Conservation (phyloP, 2,888 invertebrate genomes). For the Isotomurus palustris region DNA sequence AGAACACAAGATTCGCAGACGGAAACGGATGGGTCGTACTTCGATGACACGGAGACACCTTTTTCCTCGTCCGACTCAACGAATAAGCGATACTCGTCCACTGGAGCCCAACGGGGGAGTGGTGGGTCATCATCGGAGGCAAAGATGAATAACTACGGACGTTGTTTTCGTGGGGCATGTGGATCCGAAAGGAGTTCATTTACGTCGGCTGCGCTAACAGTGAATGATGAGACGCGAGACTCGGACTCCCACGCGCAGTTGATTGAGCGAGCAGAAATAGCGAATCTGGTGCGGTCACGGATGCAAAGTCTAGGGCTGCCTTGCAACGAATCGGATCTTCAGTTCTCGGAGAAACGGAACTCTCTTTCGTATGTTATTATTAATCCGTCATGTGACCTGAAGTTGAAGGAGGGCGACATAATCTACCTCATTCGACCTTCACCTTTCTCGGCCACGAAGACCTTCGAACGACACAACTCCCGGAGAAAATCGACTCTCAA, state of each 20-base stretch:
- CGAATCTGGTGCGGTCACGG: slow-evolving; percentile 85
- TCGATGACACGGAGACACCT: slow-evolving; percentile 33
- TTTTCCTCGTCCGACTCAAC: slow-evolving; percentile 38
- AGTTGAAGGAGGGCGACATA: slow-evolving; percentile 91
- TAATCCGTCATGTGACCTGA: slow-evolving; percentile 94
- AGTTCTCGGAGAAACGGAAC: slow-evolving; percentile 83
- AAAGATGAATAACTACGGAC: slow-evolving; percentile 21
- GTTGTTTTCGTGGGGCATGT: slow-evolving; percentile 42
- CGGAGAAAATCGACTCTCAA: slow-evolving; percentile 59
- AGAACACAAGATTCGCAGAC: slow-evolving; percentile 67
- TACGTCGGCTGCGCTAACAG: slow-evolving; percentile 42
- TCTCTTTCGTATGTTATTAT: slow-evolving; percentile 95
- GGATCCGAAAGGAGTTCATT: slow-evolving; percentile 41
- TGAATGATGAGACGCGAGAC: slow-evolving; percentile 64
- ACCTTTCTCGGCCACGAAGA: slow-evolving; percentile 90
- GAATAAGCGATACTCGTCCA: slow-evolving; percentile 23
- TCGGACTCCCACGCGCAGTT: slow-evolving; percentile 79
- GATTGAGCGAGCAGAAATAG: slow-evolving; percentile 85
- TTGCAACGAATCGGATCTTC: slow-evolving; percentile 69
- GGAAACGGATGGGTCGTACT: slow-evolving; percentile 38
- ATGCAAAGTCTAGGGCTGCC: slow-evolving; percentile 92
- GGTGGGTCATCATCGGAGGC: slow-evolving; percentile 14
- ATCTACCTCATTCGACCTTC: slow-evolving; percentile 82
- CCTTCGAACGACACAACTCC: slow-evolving; percentile 86
- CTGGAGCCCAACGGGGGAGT: slow-evolving; percentile 27